These are phyloP conservation scores for Acipenser ruthenus DNA, from an alignment of 2,797 vertebrate genomes.

Conservation along the genomic window DNA sequence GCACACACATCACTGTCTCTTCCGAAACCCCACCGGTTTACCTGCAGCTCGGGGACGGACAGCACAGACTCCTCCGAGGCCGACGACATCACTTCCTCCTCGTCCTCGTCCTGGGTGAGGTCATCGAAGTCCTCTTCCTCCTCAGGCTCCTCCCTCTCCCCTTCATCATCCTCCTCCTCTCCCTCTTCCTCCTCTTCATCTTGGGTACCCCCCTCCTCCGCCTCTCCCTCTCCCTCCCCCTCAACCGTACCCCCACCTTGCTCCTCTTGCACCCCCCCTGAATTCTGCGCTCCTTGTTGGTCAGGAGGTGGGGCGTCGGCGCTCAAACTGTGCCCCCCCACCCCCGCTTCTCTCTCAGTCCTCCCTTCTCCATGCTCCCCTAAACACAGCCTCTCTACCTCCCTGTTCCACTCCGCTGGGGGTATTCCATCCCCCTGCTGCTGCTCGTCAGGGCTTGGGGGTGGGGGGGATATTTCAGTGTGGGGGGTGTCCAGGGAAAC, in stretches of 20 bases:
- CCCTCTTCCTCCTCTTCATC: constrained; percentile 42
- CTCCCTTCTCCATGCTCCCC: constrained; percentile 4
- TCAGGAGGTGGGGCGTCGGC: too few species aligned
- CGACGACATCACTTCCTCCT: constrained; percentile 86
- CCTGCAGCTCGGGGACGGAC: constrained; percentile 91
- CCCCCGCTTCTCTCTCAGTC: constrained; percentile 15
- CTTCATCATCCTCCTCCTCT: constrained; percentile 39
- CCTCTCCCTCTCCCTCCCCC: constrained; percentile 19
- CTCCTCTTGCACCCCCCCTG: constrained; percentile 17
- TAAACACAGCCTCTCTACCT: constrained; percentile 1
- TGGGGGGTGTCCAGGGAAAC: too few species aligned
- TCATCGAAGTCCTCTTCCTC: constrained; percentile 88
- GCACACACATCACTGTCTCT: background rate
- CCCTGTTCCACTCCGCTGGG: constrained; percentile 2
- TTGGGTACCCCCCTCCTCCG: constrained; percentile 29
- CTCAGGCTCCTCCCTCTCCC: constrained; percentile 36
- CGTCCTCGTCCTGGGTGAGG: constrained; percentile 88
- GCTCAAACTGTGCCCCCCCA: constrained; percentile 1
- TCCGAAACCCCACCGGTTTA: constrained; percentile 29
- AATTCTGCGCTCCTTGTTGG: constrained; percentile 9
- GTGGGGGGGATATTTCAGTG: too few species aligned
- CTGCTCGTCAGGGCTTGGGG: background rate
- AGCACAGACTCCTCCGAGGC: constrained; percentile 89
- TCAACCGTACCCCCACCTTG: constrained; percentile 24
- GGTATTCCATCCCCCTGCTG: constrained; percentile 13